Evolutionary conservation across 1,140 invertebrate genomes (phyloP), one percentile per base, ranked within the genome.

Genomic region (Atta texana): DNA sequence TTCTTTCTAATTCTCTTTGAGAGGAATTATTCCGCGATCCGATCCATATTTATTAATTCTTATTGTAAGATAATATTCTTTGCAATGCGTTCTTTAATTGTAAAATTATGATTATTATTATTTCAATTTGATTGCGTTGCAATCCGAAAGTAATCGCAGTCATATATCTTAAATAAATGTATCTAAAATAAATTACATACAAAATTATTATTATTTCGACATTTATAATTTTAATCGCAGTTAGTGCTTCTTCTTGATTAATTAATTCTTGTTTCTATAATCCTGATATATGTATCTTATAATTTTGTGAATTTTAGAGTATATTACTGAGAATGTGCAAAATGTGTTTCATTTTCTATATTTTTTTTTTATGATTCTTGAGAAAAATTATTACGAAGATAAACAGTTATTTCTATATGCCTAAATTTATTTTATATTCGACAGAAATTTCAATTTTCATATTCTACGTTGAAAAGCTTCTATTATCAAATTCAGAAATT

Each of bases 21-120:
- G 16, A 61, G 39, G 4, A 74, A 74, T 82, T 61, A 74, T 82
- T 82, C 7, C 31, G 16, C 51, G 49, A 7, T 74, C 39, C 7
- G 68, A 74, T 49, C 28, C 24, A 49, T 44, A 44, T 21, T 57
- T 44, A 44, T 44, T 44, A 44, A 44, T 44, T 44, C 39, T 44
- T 44, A 10, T 44, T 10, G 39, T 44, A 44, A 44, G 39, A 1
- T 10, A 10, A 44, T 44, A 44, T 44, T 44, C 8, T 8, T 10
- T 10, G 10, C 39, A 44, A 44, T 44, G 39, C 0, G 0, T 44
- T 44, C 39, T 44, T 44, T 7, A 44, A 44, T 44, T 44, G 39
- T 44, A 44, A 44, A 44, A 44, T 44, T 10, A 10, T 44, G 0
- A 44, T 44, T 44, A 44, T 44, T 44, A 44, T 44, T 44, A 44